Conservation (phyloP, 2,797 vertebrate species). For the Epinephelus coioides region DNA sequence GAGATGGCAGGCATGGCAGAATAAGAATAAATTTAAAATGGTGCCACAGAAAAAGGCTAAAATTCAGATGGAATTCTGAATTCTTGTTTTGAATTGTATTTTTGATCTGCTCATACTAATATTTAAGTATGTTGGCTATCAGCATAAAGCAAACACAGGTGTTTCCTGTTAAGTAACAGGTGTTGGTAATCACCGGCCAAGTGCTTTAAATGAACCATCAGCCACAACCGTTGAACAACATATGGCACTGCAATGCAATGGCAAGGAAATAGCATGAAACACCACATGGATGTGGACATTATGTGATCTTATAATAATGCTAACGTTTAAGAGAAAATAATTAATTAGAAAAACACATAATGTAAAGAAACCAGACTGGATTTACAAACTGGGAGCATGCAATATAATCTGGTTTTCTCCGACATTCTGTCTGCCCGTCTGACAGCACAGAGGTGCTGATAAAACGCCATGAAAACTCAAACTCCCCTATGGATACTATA, state of each 20-base stretch:
- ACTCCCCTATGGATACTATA: neutral
- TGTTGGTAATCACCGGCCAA: constrained; percentile 21
- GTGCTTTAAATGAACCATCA: constrained; percentile 29
- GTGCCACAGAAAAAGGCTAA: neutral
- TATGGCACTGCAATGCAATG: neutral
- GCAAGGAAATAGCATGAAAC: too few species aligned
- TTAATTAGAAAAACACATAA: too few species aligned
- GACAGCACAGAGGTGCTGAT: neutral
- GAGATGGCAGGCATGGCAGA: too few species aligned
- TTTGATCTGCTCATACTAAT: neutral
- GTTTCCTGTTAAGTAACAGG: constrained; percentile 7
- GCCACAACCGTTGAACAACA: constrained; percentile 13
- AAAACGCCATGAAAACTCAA: neutral
- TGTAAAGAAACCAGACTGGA: neutral
- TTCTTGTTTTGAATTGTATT: neutral
- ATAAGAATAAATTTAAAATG: too few species aligned
- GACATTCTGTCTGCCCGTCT: neutral
- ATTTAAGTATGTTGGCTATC: neutral
- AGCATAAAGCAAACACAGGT: constrained; percentile 2
- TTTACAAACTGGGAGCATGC: neutral
- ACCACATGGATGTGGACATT: too few species aligned
- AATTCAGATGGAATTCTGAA: neutral
- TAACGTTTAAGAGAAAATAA: neutral
- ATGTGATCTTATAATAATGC: too few species aligned
- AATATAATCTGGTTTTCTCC: neutral